A percentile compares a stretch with the other conserved stretches of the same genome.
Conservation (phyloP, 2,888 invertebrate species). For the Electrophaes corylata region DNA sequence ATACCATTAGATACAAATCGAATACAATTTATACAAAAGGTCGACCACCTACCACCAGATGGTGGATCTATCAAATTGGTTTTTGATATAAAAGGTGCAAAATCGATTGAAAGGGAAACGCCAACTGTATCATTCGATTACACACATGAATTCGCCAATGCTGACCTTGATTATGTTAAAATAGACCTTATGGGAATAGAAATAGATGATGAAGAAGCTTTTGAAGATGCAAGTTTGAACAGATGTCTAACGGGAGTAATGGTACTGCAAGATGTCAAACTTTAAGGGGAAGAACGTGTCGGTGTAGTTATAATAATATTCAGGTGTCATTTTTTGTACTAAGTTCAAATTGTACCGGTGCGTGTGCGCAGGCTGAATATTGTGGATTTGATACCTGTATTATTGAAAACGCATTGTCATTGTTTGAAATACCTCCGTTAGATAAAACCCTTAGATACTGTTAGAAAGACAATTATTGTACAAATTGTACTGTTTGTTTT, state of each 20-base stretch:
- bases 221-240: constrained; percentile 24
- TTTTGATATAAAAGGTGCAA: constrained; percentile 70
- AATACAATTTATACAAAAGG: constrained; percentile 64
- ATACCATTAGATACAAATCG: constrained; percentile 63
- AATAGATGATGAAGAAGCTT: constrained; percentile 29
- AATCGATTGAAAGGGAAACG: constrained; percentile 64
- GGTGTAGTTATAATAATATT: constrained; percentile 40
- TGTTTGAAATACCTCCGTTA: neutral
- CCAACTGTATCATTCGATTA: constrained; percentile 60
- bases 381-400: constrained; percentile 23
- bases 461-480: neutral
- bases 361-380: constrained; percentile 24
- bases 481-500: neutral
- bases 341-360: constrained; percentile 29
- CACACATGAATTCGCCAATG: constrained; percentile 41
- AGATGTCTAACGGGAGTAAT: constrained; percentile 57
- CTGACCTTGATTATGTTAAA: constrained; percentile 28
- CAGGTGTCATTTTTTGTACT: constrained; percentile 42
- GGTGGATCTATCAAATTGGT: constrained; percentile 64
- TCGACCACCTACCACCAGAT: constrained; percentile 65
- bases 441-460: neutral
- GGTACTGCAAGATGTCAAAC: constrained; percentile 54
- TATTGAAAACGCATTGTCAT: constrained; percentile 13
- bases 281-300: constrained; percentile 50
- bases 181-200: constrained; percentile 36